Evolutionary conservation across 2,113 vertebrate species (phyloP).

Genomic region (Oreocharis arfaki): DNA sequence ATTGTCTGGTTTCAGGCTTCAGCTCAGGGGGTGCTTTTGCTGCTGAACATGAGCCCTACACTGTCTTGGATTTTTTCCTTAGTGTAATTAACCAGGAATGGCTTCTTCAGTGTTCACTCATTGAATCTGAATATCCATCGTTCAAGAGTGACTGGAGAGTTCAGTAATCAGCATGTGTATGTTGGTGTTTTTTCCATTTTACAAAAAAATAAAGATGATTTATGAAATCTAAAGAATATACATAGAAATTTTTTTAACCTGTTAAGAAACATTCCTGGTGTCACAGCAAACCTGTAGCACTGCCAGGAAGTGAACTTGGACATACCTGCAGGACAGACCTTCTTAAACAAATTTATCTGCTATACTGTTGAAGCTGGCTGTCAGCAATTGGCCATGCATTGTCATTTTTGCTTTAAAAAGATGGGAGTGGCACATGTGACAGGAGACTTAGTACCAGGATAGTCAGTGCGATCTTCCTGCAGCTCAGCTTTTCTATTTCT

Average conservation of each 20-base stretch:
- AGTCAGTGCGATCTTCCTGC: background rate
- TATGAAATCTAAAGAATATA: background rate
- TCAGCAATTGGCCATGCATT: background rate
- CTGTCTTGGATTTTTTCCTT: background rate
- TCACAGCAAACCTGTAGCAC: background rate
- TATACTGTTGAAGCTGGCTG: background rate
- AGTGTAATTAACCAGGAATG: background rate
- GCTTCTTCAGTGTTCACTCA: background rate
- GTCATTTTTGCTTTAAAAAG: slow-evolving; percentile 4
- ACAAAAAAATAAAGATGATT: background rate
- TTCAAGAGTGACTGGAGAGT: background rate
- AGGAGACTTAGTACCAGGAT: background rate
- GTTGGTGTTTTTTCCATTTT: background rate
- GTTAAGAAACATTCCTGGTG: background rate
- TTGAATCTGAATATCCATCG: background rate
- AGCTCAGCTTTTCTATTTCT: background rate
- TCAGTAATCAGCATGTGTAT: background rate
- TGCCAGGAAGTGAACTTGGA: background rate
- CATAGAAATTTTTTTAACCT: background rate
- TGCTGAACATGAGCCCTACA: background rate
- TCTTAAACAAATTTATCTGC: background rate
- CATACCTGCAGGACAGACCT: background rate
- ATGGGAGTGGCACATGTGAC: background rate
- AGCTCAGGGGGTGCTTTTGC: background rate
- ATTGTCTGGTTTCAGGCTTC: background rate